Conservation (phyloP, 2,888 invertebrate genomes). For the Drosophila mayaguana region DNA sequence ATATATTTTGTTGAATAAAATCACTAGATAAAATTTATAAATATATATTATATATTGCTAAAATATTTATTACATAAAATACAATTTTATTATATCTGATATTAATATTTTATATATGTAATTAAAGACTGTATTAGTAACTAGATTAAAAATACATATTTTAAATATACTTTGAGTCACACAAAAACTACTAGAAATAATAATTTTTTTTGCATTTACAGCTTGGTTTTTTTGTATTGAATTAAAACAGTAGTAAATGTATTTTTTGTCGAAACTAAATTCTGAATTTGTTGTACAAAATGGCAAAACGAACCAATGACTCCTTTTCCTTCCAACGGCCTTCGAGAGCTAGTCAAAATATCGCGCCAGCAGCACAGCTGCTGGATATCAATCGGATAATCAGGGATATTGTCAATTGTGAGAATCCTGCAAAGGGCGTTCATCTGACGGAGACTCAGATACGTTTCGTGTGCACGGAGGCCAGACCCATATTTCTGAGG, state of each 20-base stretch:
- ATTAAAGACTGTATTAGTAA: no score
- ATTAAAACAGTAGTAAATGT: conserved; percentile 12
- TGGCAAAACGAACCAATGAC: conserved; percentile 11
- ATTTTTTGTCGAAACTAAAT: conserved; percentile 44
- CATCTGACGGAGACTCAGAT: conserved; percentile 99
- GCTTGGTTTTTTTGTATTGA: not conserved
- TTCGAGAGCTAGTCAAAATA: not conserved
- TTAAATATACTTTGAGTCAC: no score
- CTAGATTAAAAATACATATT: no score
- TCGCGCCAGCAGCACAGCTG: not conserved
- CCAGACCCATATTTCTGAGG: conserved; percentile 98
- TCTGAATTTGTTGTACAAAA: conserved; percentile 20
- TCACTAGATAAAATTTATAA: no score
- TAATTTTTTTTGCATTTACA: not conserved
- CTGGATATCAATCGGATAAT: conserved; percentile 41
- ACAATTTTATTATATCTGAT: no score
- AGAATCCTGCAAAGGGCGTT: conserved; percentile 86
- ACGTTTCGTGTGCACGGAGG: conserved; percentile 97
- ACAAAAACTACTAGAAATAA: no score
- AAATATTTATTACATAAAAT: no score
- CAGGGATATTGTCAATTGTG: conserved; percentile 18
- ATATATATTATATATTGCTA: no score
- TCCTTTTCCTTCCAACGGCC: not conserved
- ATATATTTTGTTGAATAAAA: no score
- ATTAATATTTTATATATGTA: no score